phyloP scores from a whole-genome alignment of 2,888 invertebrate species.

The Ophion slaviceki region DNA sequence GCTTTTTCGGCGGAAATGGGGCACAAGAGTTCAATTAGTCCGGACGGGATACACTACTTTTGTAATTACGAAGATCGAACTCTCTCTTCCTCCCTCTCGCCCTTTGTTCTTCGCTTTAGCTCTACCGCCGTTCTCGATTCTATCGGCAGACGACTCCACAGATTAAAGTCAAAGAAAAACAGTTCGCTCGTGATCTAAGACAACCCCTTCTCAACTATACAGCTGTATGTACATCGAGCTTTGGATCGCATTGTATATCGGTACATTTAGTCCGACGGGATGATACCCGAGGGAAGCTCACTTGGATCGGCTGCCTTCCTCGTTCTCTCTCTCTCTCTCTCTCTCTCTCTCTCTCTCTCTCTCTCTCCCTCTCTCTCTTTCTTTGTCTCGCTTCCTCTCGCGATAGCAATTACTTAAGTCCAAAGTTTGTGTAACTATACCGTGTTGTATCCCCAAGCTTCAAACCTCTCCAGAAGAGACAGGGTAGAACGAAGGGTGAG shows the following conservation, averaged over 20 bases:
- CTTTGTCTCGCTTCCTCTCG: constrained; percentile 31
- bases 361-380: constrained; percentile 9
- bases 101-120: neutral
- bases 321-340: too few species aligned
- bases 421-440: constrained; percentile 69
- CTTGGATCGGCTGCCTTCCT: constrained; percentile 54
- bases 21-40: constrained; percentile 51
- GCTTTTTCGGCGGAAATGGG: constrained; percentile 44
- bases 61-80: constrained; percentile 62
- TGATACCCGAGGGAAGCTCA: constrained; percentile 58
- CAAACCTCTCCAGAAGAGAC: constrained; percentile 40
- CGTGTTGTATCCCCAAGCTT: constrained; percentile 54
- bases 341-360: neutral
- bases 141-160: constrained; percentile 57
- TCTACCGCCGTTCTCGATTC: constrained; percentile 50
- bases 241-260: constrained; percentile 5
- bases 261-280: constrained; percentile 45
- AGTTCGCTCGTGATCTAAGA: constrained; percentile 43
- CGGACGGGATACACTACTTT: constrained; percentile 52
- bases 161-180: constrained; percentile 65
- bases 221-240: constrained; percentile 29
- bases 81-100: constrained; percentile 11
- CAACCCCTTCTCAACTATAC: constrained; percentile 37
- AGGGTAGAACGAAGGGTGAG: neutral
- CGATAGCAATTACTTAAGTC: constrained; percentile 73